A percentile compares a stretch with the other conserved stretches of the same genome.
Evolutionary conservation across 1,140 invertebrate species (phyloP).

Genomic region (Plodia interpunctella): DNA sequence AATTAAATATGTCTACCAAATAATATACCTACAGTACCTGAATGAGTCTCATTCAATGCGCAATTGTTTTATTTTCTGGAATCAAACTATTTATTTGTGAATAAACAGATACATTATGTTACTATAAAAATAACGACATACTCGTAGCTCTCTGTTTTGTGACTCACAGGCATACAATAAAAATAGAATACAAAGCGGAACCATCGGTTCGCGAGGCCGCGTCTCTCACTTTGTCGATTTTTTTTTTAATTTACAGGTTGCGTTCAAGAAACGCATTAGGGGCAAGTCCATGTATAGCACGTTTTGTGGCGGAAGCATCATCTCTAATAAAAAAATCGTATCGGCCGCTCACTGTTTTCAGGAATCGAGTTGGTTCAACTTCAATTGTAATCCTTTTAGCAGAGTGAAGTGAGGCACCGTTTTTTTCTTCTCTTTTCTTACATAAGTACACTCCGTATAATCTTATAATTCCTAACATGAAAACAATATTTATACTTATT

Average conservation of each 20-base stretch:
- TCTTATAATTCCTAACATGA: no score
- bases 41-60: no score
- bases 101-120: no score
- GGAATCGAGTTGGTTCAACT: neutral
- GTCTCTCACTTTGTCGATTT: neutral
- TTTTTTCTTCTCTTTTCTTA: no score
- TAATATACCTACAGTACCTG: no score
- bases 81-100: no score
- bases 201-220: neutral
- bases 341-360: slow-evolving; percentile 58
- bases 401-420: neutral
- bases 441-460: no score
- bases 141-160: no score
- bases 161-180: neutral
- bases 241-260: slow-evolving; percentile 10
- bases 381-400: neutral
- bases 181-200: neutral
- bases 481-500: no score
- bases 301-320: slow-evolving; percentile 48
- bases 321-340: slow-evolving; percentile 35
- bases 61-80: no score
- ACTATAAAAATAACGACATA: no score
- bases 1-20: no score
- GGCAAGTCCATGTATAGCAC: slow-evolving; percentile 21
- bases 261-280: neutral